Conservation (phyloP, 2,113 vertebrate species). For the Merops nubicus region DNA sequence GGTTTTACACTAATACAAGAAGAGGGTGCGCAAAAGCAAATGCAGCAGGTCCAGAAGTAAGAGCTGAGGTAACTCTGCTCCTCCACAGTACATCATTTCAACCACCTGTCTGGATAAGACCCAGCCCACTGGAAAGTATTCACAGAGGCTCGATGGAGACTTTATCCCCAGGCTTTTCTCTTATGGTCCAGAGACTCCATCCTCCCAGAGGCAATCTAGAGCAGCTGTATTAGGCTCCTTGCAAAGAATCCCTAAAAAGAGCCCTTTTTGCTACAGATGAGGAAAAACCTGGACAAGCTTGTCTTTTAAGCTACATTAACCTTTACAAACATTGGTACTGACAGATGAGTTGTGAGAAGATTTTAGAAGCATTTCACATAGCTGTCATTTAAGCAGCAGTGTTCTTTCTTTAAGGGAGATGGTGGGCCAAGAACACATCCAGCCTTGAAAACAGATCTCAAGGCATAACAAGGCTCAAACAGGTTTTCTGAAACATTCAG, state of each 20-base stretch:
- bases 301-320: conserved; percentile 13
- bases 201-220: background rate
- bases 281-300: background rate
- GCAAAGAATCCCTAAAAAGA: background rate
- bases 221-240: background rate
- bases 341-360: conserved; percentile 40
- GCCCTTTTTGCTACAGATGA: background rate
- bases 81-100: background rate
- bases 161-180: background rate
- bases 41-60: background rate
- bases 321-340: conserved; percentile 5
- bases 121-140: background rate
- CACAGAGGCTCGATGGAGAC: background rate
- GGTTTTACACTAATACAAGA: background rate
- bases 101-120: background rate
- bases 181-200: background rate
- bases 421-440: conserved; percentile 40
- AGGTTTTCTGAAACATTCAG: background rate
- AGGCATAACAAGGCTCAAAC: background rate
- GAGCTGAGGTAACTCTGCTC: background rate
- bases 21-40: background rate
- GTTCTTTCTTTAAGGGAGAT: conserved; percentile 1
- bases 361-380: conserved; percentile 33
- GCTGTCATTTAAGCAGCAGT: background rate
- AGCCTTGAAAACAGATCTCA: conserved; percentile 14